Evolutionary conservation across 2,888 invertebrate species (phyloP).

Genomic region (Microplitis deprimator): DNA sequence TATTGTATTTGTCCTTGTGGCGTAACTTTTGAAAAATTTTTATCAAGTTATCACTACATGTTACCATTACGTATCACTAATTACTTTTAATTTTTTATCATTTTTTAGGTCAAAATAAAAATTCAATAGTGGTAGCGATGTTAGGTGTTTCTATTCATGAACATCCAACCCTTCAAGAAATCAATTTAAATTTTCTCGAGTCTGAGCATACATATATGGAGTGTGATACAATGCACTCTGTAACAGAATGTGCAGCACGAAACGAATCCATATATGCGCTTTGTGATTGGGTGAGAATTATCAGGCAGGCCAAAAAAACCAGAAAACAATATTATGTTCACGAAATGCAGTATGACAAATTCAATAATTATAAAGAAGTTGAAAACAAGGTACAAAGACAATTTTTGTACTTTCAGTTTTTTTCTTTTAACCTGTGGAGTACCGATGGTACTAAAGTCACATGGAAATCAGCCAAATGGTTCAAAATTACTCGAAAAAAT

Average conservation of each 20-base stretch:
- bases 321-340: neutral
- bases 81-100: neutral
- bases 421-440: no score
- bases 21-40: neutral
- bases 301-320: constrained; percentile 3
- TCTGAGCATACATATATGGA: constrained; percentile 22
- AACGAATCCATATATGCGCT: constrained; percentile 8
- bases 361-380: no score
- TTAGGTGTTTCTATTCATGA: constrained; percentile 3
- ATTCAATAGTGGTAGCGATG: constrained; percentile 18
- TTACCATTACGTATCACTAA: no score
- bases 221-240: constrained; percentile 29
- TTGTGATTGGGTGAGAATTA: constrained; percentile 20
- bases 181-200: constrained; percentile 31
- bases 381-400: no score
- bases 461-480: no score
- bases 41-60: neutral
- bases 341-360: no score
- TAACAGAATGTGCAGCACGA: constrained; percentile 21
- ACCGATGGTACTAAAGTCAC: no score
- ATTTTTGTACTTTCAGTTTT: no score
- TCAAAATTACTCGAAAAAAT: no score
- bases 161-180: constrained; percentile 20
- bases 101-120: constrained; percentile 34
- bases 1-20: no score